Evolutionary conservation across 2,888 invertebrate genomes (phyloP), one percentile per base, ranked within the genome.

Genomic region (Acrobasis consociella): DNA sequence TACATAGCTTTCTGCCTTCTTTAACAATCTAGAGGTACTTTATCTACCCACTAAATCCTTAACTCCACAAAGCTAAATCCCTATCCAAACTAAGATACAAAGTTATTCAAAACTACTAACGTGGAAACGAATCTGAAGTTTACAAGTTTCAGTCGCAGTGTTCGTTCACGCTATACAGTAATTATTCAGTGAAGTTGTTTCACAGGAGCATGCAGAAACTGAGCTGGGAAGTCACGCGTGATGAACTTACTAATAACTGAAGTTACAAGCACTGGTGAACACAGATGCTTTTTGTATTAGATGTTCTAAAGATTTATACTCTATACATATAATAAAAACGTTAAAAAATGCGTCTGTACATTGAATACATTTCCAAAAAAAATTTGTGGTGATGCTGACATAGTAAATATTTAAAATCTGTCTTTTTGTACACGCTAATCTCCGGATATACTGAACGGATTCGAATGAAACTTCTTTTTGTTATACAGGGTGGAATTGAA

Each of bases 241-340:
- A 9, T 56, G 56, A 56, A 56, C 56, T 56, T 56, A 56, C 56
- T 56, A 17, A 56, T 42, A n/a, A n/a, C n/a, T n/a, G n/a, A n/a
- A n/a, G n/a, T n/a, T n/a, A n/a, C n/a, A n/a, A 38, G 38, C 17
- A 42, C 56, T 31, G 17, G 31, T 31, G n/a, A 52, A 37, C 31
- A 22, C n/a, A 46, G 22, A 17, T 56, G 42, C 46, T 56, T 46
- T 56, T 22, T 7, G 31, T 31, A 7, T 31, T 31, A 31, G 10
- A 37, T 31, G 52, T 52, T 52, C 13, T 46, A 13, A 7, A 46
- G n/a, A n/a, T 46, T 11, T 31, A 3, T 22, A 3, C 2, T 5
- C n/a, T n/a, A n/a, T n/a, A n/a, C n/a, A n/a, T n/a, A n/a, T n/a
- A n/a, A n/a, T n/a, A n/a, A n/a, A n/a, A n/a, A n/a, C n/a, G n/a